A percentile compares a stretch with the other conserved stretches of the same genome.
These are phyloP conservation scores for Mormyrus proboscirostris DNA, from an alignment of 2,797 vertebrate species.

Conservation along the genomic window DNA sequence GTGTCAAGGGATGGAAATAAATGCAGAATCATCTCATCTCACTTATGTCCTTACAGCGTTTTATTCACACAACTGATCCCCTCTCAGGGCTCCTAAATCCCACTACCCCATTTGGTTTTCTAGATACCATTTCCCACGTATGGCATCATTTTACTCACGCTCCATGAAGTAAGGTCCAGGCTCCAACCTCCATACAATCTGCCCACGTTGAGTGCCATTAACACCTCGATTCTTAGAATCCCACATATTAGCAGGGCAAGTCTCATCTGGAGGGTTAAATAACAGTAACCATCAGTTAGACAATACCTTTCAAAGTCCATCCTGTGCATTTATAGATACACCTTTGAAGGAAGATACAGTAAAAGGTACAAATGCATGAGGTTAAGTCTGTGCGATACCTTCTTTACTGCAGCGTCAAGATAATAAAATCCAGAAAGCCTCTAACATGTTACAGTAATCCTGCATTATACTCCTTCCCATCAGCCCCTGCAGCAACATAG, in stretches of 20 bases:
- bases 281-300: background rate
- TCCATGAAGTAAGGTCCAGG: constrained; percentile 94
- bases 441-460: background rate
- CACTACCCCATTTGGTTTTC: background rate
- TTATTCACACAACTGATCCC: background rate
- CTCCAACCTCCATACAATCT: constrained; percentile 95
- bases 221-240: constrained; percentile 97
- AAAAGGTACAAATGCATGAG: background rate
- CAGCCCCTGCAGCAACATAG: background rate
- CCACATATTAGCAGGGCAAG: constrained; percentile 94
- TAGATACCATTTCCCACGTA: background rate
- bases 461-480: background rate
- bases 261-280: constrained; percentile 73
- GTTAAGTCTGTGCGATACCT: background rate
- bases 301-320: background rate
- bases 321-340: background rate
- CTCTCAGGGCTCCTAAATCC: background rate
- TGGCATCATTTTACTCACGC: constrained; percentile 66
- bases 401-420: background rate
- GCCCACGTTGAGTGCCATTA: constrained; percentile 92
- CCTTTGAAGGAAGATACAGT: background rate
- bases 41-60: background rate
- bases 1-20: constrained; percentile 2
- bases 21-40: background rate
- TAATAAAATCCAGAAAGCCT: background rate